These are phyloP conservation scores for Xestia c-nigrum DNA, from an alignment of 2,888 invertebrate species.

Conservation along the genomic window DNA sequence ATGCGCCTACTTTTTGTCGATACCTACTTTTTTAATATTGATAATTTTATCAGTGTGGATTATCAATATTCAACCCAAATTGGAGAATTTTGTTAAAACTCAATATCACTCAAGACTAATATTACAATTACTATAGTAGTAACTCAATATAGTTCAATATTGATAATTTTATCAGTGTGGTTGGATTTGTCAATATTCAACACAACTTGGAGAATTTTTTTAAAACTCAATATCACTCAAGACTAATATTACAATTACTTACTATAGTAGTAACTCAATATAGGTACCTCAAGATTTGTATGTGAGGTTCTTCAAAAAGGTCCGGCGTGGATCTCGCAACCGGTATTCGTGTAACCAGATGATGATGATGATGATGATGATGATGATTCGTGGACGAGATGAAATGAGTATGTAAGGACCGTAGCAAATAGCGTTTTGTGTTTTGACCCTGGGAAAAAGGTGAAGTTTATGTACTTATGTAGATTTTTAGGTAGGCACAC, in stretches of 20 bases:
- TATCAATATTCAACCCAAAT: background rate
- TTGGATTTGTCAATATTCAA: background rate
- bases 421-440: background rate
- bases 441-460: background rate
- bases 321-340: background rate
- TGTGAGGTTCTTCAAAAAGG: background rate
- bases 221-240: background rate
- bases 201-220: background rate
- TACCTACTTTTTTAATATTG: background rate
- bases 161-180: background rate
- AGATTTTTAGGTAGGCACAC: background rate
- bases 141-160: too few species aligned
- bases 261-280: too few species aligned
- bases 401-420: background rate
- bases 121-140: too few species aligned
- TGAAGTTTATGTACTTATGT: background rate
- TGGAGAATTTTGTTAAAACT: background rate
- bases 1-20: background rate
- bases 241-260: too few species aligned
- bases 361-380: too few species aligned
- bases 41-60: background rate
- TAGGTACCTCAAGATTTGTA: too few species aligned
- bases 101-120: background rate
- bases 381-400: background rate
- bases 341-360: background rate